These are phyloP conservation scores for Phenacoccus solenopsis DNA, from an alignment of 1,140 invertebrate genomes.

Conservation along the genomic window DNA sequence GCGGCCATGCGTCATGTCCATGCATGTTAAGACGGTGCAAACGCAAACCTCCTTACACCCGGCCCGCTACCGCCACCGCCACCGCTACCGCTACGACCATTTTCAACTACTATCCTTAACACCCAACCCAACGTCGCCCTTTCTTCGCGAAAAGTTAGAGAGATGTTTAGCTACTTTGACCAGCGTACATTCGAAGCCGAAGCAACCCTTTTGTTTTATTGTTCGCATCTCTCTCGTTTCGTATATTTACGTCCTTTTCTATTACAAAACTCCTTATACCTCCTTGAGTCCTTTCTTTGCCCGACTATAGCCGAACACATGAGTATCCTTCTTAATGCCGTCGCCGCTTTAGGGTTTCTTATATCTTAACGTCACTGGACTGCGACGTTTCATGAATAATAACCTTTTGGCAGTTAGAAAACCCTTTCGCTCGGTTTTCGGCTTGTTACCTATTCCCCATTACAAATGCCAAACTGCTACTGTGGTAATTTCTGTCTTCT, in stretches of 20 bases:
- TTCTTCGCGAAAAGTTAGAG: constrained; percentile 16
- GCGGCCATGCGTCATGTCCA: constrained; percentile 23
- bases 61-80: constrained; percentile 16
- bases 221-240: constrained; percentile 5
- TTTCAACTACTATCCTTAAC: constrained; percentile 16
- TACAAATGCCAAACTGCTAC: constrained; percentile 15
- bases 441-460: constrained; percentile 6
- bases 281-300: constrained; percentile 12
- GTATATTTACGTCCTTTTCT: background rate
- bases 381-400: constrained; percentile 17
- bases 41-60: constrained; percentile 19
- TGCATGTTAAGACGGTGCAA: constrained; percentile 23
- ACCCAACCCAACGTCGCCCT: background rate
- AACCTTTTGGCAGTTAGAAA: constrained; percentile 7
- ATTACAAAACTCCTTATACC: constrained; percentile 12
- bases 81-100: background rate
- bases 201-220: constrained; percentile 16
- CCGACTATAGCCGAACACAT: constrained; percentile 11
- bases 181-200: constrained; percentile 11
- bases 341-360: constrained; percentile 14
- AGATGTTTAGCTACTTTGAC: constrained; percentile 18
- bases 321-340: constrained; percentile 17
- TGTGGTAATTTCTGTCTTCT: constrained; percentile 14
- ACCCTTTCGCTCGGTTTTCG: constrained; percentile 6
- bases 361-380: constrained; percentile 16